Percentiles rank a stretch among this genome's conserved stretches.
Evolutionary conservation across 2,888 invertebrate genomes (phyloP).

Genomic region (Drosophila buzzatii): DNA sequence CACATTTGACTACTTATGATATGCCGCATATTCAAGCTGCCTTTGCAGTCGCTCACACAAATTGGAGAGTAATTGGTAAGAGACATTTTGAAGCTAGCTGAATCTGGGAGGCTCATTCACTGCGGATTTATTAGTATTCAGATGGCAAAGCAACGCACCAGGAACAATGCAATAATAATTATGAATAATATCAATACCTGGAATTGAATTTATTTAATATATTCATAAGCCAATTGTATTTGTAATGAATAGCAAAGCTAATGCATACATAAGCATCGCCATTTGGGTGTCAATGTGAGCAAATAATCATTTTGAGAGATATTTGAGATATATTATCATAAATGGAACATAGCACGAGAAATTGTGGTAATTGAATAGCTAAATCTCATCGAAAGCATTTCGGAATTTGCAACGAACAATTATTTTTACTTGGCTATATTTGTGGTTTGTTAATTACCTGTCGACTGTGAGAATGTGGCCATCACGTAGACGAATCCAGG

Average conservation of each 20-base stretch:
- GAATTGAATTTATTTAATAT: background rate
- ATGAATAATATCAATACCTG: constrained; percentile 7
- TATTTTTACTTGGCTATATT: constrained; percentile 18
- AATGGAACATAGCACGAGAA: background rate
- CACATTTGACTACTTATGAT: background rate
- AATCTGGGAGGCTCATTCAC: too few species aligned
- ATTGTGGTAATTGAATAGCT: constrained; percentile 1
- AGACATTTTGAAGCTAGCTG: background rate
- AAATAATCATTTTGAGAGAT: constrained; percentile 28
- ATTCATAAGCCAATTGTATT: constrained; percentile 30
- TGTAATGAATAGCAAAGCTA: constrained; percentile 1
- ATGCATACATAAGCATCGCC: background rate
- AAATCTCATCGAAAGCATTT: background rate
- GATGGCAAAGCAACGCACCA: background rate
- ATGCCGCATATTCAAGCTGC: background rate
- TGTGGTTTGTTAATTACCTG: constrained; percentile 86
- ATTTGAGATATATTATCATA: background rate
- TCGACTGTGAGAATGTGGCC: constrained; percentile 96
- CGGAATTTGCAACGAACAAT: background rate
- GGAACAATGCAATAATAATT: constrained; percentile 13
- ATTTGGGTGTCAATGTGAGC: constrained; percentile 35
- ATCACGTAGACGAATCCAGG: constrained; percentile 95
- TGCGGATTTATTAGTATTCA: constrained; percentile 20
- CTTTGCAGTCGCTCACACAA: background rate
- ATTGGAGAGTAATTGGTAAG: background rate